Conservation (phyloP, 2,888 invertebrate species). For the Rotaria sp. region DNA sequence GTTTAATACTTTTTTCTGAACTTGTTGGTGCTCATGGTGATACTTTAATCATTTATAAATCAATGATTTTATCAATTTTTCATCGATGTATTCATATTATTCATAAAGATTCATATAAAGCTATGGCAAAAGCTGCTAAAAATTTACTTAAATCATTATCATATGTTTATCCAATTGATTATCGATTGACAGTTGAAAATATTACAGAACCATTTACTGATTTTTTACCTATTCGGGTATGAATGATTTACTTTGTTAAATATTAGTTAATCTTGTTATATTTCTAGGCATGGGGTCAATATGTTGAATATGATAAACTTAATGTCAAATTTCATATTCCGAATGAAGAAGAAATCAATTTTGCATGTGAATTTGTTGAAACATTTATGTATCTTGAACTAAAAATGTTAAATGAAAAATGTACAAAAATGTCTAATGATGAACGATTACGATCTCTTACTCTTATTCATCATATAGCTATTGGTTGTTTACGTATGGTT, state of each 20-base stretch:
- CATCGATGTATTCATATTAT: conserved; percentile 66
- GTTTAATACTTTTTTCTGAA: conserved; percentile 43
- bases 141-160: conserved; percentile 62
- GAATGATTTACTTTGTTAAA: too few species aligned
- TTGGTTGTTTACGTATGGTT: not conserved
- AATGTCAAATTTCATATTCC: conserved; percentile 73
- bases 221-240: conserved; percentile 62
- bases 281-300: conserved; percentile 35
- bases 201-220: conserved; percentile 57
- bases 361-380: not conserved
- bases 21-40: conserved; percentile 65
- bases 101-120: conserved; percentile 64
- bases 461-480: not conserved
- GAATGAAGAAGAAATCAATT: conserved; percentile 63
- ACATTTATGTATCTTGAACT: not conserved
- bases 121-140: conserved; percentile 63
- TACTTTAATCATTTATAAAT: conserved; percentile 65
- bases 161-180: conserved; percentile 60
- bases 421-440: not conserved
- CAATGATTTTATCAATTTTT: conserved; percentile 64
- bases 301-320: conserved; percentile 64
- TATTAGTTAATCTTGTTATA: not conserved
- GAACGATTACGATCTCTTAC: conserved; percentile 15
- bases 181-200: conserved; percentile 62
- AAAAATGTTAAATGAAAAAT: not conserved